Evolutionary conservation across 2,888 invertebrate genomes (phyloP).

Genomic region (Conomelus anceps): DNA sequence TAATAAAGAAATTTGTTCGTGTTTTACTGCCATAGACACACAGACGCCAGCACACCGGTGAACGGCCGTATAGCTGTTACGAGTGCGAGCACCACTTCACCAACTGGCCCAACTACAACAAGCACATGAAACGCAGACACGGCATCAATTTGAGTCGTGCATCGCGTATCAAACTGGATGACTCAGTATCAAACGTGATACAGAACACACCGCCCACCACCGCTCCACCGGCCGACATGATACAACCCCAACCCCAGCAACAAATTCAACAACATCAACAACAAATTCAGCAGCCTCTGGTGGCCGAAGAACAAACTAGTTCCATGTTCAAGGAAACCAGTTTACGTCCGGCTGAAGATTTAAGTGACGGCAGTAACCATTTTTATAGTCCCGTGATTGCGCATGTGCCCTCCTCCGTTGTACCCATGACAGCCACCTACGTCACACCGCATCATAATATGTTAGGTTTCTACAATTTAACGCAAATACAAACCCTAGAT

Average conservation of each 20-base stretch:
- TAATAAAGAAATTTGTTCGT: background rate
- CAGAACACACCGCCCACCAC: slow-evolving; percentile 3
- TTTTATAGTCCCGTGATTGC: background rate
- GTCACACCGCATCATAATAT: background rate
- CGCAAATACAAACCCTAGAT: background rate
- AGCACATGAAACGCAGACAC: slow-evolving; percentile 70
- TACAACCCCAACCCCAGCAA: slow-evolving; percentile 11
- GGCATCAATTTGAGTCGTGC: slow-evolving; percentile 37
- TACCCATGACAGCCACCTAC: background rate
- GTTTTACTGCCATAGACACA: slow-evolving; percentile 47
- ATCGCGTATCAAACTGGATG: slow-evolving; percentile 24
- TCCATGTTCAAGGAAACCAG: background rate
- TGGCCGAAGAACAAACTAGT: background rate
- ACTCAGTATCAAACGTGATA: background rate
- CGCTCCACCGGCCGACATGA: slow-evolving; percentile 7
- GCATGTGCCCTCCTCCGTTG: background rate
- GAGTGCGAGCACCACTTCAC: slow-evolving; percentile 67
- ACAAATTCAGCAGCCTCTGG: background rate
- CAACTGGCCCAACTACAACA: slow-evolving; percentile 76
- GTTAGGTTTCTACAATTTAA: slow-evolving; percentile 2
- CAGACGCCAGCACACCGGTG: slow-evolving; percentile 57
- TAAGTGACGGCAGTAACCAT: background rate
- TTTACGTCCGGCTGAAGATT: background rate
- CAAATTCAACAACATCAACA: too few species aligned
- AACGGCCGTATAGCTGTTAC: slow-evolving; percentile 63